Evolutionary conservation across 2,797 vertebrate species (phyloP), one percentile per base, ranked within the genome.

Genomic region (Pangasius djambal): DNA sequence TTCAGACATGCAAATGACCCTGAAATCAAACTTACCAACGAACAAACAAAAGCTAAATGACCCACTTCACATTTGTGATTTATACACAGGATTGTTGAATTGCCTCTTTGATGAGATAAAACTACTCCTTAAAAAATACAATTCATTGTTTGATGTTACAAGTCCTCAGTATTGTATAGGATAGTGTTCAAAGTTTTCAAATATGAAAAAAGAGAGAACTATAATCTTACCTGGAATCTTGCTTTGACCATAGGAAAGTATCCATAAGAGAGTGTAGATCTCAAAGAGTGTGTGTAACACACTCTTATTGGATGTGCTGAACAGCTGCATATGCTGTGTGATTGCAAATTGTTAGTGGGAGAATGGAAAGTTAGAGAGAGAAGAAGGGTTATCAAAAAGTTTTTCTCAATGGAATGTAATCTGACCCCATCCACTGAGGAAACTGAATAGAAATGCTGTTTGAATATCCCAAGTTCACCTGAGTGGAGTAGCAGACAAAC

Each of bases 151-250:
- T 69, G 12, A 70, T 70, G 67, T 34, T 18, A 72, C 6, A 69
- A 37, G 16, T 37, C 16, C 18, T 22, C 67, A 70, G 31, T 13
- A 40, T 74, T 74, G 20, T 22, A 44, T 9, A 74, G 9, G 40
- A 74, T 22, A 25, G 22, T 75, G 22, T 28, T 48, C 48, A 20
- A 1, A 1, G 40, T 48, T 22, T 22, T 37, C 40, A 75, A 44
- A 25, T 48, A 74, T 13, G 4, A 75, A 75, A 70, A 75, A 75
- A 22, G 22, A 48, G 10, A 75, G 9, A 48, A 48, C 22, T 10
- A 48, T 25, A 48, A 75, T 50, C 91, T 92, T 92, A 93, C 92
- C 92, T 92, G 90, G 85, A 90, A 88, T 88, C 48, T 92, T 92
- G 88, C 85, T 89, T 57, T 88, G 72, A 84, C 67, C 88, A 37